A percentile compares a stretch with the other conserved stretches of the same genome.
These are phyloP conservation scores for Lagria hirta DNA, from an alignment of 2,888 invertebrate species.

Conservation along the genomic window DNA sequence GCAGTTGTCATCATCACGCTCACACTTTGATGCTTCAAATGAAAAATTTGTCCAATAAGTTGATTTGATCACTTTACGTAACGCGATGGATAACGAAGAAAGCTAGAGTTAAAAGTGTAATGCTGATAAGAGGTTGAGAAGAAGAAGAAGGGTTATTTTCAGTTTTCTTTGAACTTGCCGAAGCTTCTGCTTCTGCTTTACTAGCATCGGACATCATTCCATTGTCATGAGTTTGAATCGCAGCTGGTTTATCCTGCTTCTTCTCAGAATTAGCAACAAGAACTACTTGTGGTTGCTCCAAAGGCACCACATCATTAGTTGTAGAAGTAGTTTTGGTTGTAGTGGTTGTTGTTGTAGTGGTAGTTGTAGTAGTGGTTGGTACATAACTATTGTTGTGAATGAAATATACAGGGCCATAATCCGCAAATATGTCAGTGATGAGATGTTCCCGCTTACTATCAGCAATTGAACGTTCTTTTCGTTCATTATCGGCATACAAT, in stretches of 20 bases:
- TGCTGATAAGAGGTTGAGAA: conserved; percentile 8
- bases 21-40: conserved; percentile 16
- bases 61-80: conserved; percentile 30
- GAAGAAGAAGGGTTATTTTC: conserved; percentile 22
- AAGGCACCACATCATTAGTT: conserved; percentile 55
- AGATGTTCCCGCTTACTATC: conserved; percentile 68
- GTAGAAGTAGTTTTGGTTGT: conserved; percentile 56
- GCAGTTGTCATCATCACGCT: conserved; percentile 10
- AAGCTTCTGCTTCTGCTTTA: conserved; percentile 35
- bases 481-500: conserved; percentile 64
- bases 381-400: conserved; percentile 73
- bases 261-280: conserved; percentile 17
- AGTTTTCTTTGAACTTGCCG: conserved; percentile 51
- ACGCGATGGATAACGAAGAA: conserved; percentile 30
- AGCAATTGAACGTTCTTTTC: conserved; percentile 61
- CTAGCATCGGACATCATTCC: conserved; percentile 45
- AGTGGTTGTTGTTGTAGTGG: conserved; percentile 57
- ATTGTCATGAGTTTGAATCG: conserved; percentile 51
- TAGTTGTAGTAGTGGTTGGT: conserved; percentile 72
- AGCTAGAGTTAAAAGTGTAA: conserved; percentile 9
- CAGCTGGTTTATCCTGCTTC: conserved; percentile 25
- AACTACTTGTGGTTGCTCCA: conserved; percentile 20
- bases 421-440: conserved; percentile 67
- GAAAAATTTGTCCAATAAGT: conserved; percentile 9
- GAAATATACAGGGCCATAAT: conserved; percentile 77